Evolutionary conservation across 2,888 invertebrate species (phyloP).

Genomic region (Gerris lacustris): DNA sequence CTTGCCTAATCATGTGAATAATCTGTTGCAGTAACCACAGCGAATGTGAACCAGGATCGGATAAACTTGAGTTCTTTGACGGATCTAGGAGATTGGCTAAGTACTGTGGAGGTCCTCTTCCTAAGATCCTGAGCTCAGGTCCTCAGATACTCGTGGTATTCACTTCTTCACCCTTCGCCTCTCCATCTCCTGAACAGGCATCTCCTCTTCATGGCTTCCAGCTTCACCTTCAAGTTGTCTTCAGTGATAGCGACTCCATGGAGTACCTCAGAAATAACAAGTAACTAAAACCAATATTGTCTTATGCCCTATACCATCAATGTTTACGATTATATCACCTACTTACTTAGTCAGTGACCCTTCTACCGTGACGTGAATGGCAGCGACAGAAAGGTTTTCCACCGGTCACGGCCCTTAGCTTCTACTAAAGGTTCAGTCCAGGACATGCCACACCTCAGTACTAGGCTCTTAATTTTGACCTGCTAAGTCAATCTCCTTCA

Average conservation of each 20-base stretch:
- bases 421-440: too few species aligned
- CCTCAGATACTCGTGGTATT: slow-evolving; percentile 79
- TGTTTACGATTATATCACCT: not conserved
- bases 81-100: slow-evolving; percentile 65
- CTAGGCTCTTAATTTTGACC: too few species aligned
- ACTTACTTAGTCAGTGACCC: too few species aligned
- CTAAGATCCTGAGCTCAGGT: slow-evolving; percentile 61
- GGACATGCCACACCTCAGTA: too few species aligned
- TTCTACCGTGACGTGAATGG: too few species aligned
- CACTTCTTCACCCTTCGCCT: slow-evolving; percentile 70
- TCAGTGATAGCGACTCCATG: slow-evolving; percentile 73
- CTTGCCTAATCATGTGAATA: not conserved
- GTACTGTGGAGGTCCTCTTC: slow-evolving; percentile 78
- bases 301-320: too few species aligned
- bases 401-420: too few species aligned
- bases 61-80: slow-evolving; percentile 75
- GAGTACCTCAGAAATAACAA: slow-evolving; percentile 38
- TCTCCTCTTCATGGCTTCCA: slow-evolving; percentile 64
- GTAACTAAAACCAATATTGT: not conserved
- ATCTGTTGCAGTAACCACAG: not conserved
- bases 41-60: slow-evolving; percentile 49
- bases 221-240: slow-evolving; percentile 74
- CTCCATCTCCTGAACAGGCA: slow-evolving; percentile 54
- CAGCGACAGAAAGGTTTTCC: too few species aligned
- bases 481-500: too few species aligned